phyloP scores from a whole-genome alignment of 2,888 invertebrate genomes.

The Punctoribates punctum region DNA sequence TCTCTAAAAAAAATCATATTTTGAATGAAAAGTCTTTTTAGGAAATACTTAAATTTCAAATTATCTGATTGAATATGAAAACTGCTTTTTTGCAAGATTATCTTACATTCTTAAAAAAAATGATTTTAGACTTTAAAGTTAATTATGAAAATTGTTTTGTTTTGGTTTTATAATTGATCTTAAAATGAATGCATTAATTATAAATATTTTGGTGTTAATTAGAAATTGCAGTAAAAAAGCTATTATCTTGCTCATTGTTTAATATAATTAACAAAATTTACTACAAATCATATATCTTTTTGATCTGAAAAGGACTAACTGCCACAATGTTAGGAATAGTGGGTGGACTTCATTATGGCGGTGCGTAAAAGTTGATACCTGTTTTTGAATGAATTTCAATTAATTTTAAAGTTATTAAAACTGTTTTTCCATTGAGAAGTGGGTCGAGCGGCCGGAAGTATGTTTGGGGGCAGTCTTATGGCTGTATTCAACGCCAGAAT shows the following conservation, averaged over 20 bases:
- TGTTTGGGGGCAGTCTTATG: conserved; percentile 72
- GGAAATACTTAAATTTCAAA: too few species aligned
- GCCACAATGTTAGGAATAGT: conserved; percentile 81
- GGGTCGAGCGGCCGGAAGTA: conserved; percentile 77
- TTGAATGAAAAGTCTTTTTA: too few species aligned
- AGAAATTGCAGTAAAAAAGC: too few species aligned
- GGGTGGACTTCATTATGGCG: conserved; percentile 80
- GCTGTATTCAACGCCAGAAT: conserved; percentile 70
- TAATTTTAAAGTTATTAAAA: neutral
- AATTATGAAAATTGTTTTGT: too few species aligned
- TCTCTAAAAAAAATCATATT: too few species aligned
- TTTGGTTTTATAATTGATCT: too few species aligned
- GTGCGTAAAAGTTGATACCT: neutral
- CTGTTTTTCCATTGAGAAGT: conserved; percentile 42
- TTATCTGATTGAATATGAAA: too few species aligned
- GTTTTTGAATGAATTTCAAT: conserved; percentile 12
- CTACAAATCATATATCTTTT: neutral
- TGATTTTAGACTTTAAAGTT: too few species aligned
- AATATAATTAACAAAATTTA: neutral
- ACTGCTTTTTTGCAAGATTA: too few species aligned
- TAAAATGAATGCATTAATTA: too few species aligned
- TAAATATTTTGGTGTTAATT: conserved; percentile 4
- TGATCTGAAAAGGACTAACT: conserved; percentile 57
- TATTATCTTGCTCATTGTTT: neutral
- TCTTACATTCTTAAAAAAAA: too few species aligned